Percentiles rank a stretch among this genome's conserved stretches.
Conservation (phyloP, 2,113 vertebrate genomes). For the Orthonyx spaldingii region DNA sequence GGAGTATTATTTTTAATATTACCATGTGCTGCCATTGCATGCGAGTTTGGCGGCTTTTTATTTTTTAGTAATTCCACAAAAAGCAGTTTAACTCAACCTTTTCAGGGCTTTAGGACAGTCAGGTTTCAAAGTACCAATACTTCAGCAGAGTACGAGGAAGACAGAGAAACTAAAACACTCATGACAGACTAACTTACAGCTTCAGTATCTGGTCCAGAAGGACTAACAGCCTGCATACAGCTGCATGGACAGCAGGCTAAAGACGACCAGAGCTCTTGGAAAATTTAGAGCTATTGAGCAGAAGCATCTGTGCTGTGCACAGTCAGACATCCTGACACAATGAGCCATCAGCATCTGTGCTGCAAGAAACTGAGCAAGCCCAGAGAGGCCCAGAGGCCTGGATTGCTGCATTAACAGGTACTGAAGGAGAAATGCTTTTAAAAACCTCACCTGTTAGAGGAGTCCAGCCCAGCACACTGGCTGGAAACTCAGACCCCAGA, state of each 20-base stretch:
- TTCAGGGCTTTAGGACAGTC: neutral
- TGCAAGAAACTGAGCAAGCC: neutral
- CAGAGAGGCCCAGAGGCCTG: neutral
- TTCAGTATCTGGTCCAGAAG: neutral
- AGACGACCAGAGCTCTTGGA: neutral
- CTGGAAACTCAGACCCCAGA: neutral
- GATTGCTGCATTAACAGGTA: neutral
- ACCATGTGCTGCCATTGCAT: neutral
- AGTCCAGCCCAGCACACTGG: neutral
- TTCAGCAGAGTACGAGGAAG: neutral
- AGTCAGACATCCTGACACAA: neutral
- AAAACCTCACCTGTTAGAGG: neutral
- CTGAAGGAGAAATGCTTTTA: neutral
- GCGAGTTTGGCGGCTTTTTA: neutral
- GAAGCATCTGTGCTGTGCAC: neutral
- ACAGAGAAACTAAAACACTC: neutral
- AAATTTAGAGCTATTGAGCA: neutral
- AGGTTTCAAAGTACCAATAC: neutral
- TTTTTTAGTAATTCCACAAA: neutral
- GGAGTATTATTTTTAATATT: neutral
- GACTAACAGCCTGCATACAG: neutral
- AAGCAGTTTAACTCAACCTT: neutral
- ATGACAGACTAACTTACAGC: neutral
- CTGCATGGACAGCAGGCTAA: neutral
- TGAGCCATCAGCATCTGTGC: accelerated